phyloP scores from a whole-genome alignment of 2,888 invertebrate genomes.

The Xestia rhomboidea region DNA sequence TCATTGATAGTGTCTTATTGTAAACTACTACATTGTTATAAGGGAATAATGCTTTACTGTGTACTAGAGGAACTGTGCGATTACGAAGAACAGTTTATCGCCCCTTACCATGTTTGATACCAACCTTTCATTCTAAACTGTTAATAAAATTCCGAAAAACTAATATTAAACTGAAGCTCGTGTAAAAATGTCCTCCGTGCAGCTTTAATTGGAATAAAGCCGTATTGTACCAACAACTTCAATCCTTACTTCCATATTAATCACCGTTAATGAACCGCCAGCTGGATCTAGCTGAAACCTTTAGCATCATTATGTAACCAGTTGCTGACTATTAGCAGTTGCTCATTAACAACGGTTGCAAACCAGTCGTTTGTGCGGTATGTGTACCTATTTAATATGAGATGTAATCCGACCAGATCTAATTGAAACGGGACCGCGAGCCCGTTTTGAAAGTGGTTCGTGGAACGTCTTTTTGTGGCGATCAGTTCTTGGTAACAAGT shows the following conservation, averaged over 20 bases:
- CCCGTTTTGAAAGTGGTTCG: slow-evolving; percentile 60
- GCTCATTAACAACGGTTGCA: slow-evolving; percentile 36
- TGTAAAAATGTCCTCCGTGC: background rate
- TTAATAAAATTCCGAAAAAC: slow-evolving; percentile 12
- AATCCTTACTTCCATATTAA: slow-evolving; percentile 40
- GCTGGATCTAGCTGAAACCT: slow-evolving; percentile 39
- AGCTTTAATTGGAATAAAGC: slow-evolving; percentile 28
- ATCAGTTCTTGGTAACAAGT: slow-evolving; percentile 30
- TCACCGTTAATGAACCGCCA: slow-evolving; percentile 39
- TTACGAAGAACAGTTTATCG: background rate
- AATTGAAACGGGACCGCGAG: slow-evolving; percentile 54
- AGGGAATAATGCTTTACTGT: background rate
- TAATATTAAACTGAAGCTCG: slow-evolving; percentile 12
- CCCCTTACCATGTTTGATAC: background rate
- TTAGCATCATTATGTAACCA: slow-evolving; percentile 24
- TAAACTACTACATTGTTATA: background rate
- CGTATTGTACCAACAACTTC: slow-evolving; percentile 8
- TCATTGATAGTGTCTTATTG: background rate
- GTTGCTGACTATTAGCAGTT: slow-evolving; percentile 30
- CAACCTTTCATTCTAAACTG: background rate
- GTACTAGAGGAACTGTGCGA: background rate
- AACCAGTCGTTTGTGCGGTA: slow-evolving; percentile 52
- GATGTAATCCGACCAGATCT: slow-evolving; percentile 60
- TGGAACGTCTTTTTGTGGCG: slow-evolving; percentile 40
- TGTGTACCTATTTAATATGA: slow-evolving; percentile 56